phyloP scores from a whole-genome alignment of 2,888 invertebrate genomes.

The Thereva unica region DNA sequence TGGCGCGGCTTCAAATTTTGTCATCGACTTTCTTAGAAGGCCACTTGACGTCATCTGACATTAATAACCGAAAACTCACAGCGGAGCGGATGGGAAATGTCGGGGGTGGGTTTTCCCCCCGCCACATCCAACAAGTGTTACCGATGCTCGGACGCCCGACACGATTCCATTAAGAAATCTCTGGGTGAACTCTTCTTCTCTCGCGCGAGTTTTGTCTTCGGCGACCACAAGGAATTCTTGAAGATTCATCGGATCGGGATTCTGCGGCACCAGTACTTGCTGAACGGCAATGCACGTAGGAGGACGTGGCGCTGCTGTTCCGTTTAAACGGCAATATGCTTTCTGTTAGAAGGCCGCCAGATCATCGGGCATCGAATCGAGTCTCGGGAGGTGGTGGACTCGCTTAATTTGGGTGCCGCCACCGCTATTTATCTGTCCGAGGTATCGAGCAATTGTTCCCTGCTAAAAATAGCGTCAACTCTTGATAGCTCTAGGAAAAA shows the following conservation, averaged over 20 bases:
- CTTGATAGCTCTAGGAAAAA: no score
- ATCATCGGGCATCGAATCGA: no score
- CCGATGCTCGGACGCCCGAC: not conserved
- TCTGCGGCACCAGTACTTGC: not conserved
- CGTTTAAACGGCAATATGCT: no score
- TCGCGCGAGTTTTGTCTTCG: no score
- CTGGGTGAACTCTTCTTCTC: no score
- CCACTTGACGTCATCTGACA: slow-evolving; percentile 26
- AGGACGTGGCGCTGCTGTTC: no score
- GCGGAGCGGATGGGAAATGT: slow-evolving; percentile 4
- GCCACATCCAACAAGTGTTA: slow-evolving; percentile 30
- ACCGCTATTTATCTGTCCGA: slow-evolving; percentile 5
- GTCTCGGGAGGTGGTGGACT: not conserved
- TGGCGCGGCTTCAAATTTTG: slow-evolving; percentile 29
- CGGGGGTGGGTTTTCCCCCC: slow-evolving; percentile 10
- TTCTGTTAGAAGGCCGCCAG: no score
- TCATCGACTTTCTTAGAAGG: slow-evolving; percentile 24
- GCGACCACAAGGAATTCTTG: not conserved
- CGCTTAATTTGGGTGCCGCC: slow-evolving; percentile 25
- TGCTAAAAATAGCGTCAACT: slow-evolving; percentile 11
- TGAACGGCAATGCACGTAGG: no score
- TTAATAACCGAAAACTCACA: slow-evolving; percentile 19
- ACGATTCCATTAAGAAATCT: no score
- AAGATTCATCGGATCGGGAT: slow-evolving; percentile 6
- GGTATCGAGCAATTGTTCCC: slow-evolving; percentile 11